phyloP scores from a whole-genome alignment of 2,888 invertebrate genomes.

The Rotaria socialis region DNA sequence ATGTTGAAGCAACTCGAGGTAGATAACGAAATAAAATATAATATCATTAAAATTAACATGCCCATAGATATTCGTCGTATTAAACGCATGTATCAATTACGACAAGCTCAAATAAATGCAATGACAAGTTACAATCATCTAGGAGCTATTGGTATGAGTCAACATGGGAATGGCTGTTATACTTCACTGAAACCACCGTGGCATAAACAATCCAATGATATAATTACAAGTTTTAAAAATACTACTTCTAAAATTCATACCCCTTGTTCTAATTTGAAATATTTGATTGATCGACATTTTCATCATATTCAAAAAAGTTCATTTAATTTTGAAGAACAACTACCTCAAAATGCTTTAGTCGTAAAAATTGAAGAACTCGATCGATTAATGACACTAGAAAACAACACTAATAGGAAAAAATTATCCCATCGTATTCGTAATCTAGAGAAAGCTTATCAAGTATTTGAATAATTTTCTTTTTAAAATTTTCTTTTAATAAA shows the following conservation, averaged over 20 bases:
- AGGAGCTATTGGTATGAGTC: neutral
- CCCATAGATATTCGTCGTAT: constrained; percentile 9
- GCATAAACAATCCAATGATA: neutral
- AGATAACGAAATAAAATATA: neutral
- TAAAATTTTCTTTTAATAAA: neutral
- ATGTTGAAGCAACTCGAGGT: neutral
- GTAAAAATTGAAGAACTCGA: neutral
- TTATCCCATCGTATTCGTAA: neutral
- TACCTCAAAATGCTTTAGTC: neutral
- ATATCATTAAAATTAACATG: neutral
- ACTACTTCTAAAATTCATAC: neutral
- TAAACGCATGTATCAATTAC: neutral
- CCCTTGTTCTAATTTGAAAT: neutral
- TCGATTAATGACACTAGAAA: neutral
- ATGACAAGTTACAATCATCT: neutral
- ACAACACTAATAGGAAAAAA: neutral
- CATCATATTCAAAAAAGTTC: neutral
- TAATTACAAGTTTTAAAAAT: neutral
- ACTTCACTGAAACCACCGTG: neutral
- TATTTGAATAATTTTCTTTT: neutral
- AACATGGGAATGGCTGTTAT: neutral
- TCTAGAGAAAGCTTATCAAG: constrained; percentile 9
- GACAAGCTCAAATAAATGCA: constrained; percentile 1
- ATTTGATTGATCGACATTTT: neutral
- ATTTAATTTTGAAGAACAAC: neutral